Base-by-base conservation (phyloP, 1,140 invertebrate species). In the Drosophila seguyi region DNA sequence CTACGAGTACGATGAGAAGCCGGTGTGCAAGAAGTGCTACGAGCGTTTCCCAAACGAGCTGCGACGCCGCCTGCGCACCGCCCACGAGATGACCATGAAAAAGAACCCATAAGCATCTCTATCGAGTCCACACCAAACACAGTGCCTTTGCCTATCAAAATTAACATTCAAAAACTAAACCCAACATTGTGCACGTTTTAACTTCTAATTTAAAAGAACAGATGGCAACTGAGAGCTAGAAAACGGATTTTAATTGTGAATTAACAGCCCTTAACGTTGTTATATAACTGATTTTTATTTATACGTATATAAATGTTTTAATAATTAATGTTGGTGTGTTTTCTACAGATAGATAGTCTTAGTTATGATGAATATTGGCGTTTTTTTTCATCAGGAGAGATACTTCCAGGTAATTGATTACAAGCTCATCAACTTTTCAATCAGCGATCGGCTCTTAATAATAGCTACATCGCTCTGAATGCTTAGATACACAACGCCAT, bases 21-120 rank as follows among this genome's bases (percentile, higher is more conserved):
- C 99, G 25, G 98, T 99, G 2, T 99, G 99, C 93, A 99, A 99
- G 93, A 97, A 98, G 90, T 99, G 99, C 92, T 99, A 99, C 93
- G 99, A 99, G 79, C 97, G 97, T 88, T 98, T 99, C 93, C 99
- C 99, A 1, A 95, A 95, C 38, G 99, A 99, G 94, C 94, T 99
- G 62, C 96, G 98, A 62, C 97, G 98, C 79, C 95, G 99, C 20
- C 94, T 97, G 90, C 94, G 96, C 53, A 95, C 96, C 65, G 96
- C 97, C 74, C 96, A 97, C 90, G 95, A 97, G 92, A 94, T 96
- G 81, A 95, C 95, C 34, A 93, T 93, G 92, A 93, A 92, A 59
- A 93, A 92, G 68, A 92, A 74, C 36, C 60, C 74, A 20, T 91
- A 90, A 75, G 42, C 4, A 47, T 16, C 27, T 41, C 16, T 0